Evolutionary conservation across 1,140 invertebrate species (phyloP), one percentile per base, ranked within the genome.

Genomic region (Drosophila rufa): DNA sequence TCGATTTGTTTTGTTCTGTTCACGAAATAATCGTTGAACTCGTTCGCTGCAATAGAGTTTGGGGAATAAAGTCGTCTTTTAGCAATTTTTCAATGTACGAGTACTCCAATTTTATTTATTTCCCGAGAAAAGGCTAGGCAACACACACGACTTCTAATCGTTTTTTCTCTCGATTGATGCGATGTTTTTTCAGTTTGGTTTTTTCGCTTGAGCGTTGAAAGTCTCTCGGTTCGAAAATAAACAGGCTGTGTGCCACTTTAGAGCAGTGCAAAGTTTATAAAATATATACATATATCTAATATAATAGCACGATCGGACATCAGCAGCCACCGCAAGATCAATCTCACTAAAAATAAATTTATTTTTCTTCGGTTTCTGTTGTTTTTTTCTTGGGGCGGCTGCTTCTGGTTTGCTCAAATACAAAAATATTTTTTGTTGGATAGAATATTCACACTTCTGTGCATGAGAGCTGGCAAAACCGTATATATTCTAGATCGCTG

Each of bases 21-120:
- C 92, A 93, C 93, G 82, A 92, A 82, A 85, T 78, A 82, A 77
- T 92, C 91, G 91, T 91, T 90, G 78, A 89, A 87, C 90, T 96
- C 95, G 95, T 96, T 95, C 94, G 95, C 95, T 96, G 93, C 69
- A 95, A 95, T 75, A 91, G 93, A 92, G 55, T 53, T 53, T 38
- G 17, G 69, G 15, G 69, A 30, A 71, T 5, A 79, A 57, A 62
- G 30, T 60, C 53, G 50, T 9, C 27, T 61, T 55, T 56, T 70
- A 69, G 38, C 53, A 43, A 50, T 75, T 62, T 80, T 71, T 27
- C 51, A 66, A 68, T 50, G 57, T 40, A 2, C 9, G 53, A 55
- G 36, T 38, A 17, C 57, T 78, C 40, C 22, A 57, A 73, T 64
- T 58, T 62, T 43, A 59, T 50, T 76, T 70, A 42, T 73, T 38